Conservation (phyloP, 1,140 invertebrate genomes). For the Drosophila nasuta region DNA sequence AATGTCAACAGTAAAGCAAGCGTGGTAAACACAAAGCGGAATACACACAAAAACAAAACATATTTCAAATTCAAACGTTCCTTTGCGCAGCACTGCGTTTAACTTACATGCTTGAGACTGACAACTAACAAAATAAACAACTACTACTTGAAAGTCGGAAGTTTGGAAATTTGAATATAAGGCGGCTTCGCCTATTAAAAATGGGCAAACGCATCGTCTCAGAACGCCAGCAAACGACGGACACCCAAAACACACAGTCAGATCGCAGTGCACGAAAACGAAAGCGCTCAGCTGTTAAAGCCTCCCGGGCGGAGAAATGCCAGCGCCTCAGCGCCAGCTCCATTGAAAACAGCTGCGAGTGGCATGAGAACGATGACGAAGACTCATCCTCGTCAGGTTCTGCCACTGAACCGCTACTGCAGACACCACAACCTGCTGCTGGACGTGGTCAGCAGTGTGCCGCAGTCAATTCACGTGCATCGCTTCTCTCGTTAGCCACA, state of each 20-base stretch:
- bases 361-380: conserved; percentile 79
- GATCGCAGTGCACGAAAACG: conserved; percentile 72
- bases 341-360: conserved; percentile 43
- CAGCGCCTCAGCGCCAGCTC: conserved; percentile 44
- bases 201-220: conserved; percentile 70
- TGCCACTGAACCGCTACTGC: conserved; percentile 20
- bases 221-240: conserved; percentile 56
- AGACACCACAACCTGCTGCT: conserved; percentile 54
- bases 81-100: conserved; percentile 29
- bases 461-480: conserved; percentile 46
- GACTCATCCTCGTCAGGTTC: conserved; percentile 66
- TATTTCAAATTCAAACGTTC: conserved; percentile 52
- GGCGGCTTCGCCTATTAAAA: conserved; percentile 11
- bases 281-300: conserved; percentile 62
- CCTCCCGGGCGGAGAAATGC: conserved; percentile 49
- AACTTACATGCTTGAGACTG: conserved; percentile 32
- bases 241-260: conserved; percentile 26
- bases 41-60: conserved; percentile 54
- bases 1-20: conserved; percentile 54
- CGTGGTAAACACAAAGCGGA: conserved; percentile 50
- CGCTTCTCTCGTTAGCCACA: conserved; percentile 47
- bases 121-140: conserved; percentile 18
- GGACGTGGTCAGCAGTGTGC: conserved; percentile 33
- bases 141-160: too few relatives aligned
- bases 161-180: conserved; percentile 5